Base-by-base conservation (phyloP, 2,888 invertebrate genomes). In the Antheraea assamensis region DNA sequence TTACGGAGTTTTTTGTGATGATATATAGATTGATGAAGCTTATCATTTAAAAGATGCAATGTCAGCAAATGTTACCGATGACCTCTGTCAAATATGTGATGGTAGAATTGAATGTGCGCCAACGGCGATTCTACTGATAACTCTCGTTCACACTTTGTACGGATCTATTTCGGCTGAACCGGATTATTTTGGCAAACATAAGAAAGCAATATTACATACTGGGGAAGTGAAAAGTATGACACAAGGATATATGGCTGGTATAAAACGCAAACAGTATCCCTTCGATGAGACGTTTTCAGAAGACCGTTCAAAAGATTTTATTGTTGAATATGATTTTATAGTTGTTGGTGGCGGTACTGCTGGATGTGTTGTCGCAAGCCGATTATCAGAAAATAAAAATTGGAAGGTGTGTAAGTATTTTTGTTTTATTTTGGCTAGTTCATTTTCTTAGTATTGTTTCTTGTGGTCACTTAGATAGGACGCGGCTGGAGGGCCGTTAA, bases 51-150 rank as follows among this genome's bases (percentile, higher is more conserved):
- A 92, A 85, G 83, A 92, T 91, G 92, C 91, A 85, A 94, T 94
- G 93, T 87, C 85, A 84, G 80, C 85, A 76, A 93, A 93, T 80
- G 81, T 88, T 71, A 92, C 93, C 75, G 90, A 92, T 75, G 93
- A 94, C 74, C 86, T 94, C 52, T 94, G 94, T 82, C 91, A 87
- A 78, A 85, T 92, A 80, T 94, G 94, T 86, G 94, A 94, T 75
- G 94, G 94, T 61, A 83, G 90, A 78, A 87, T 93, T 35, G 94
- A 94, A 78, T 94, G 94, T 76, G 94, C 94, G 0, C 94, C 94
- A 0, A 94, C 94, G 0, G 94, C 94, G 15, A 91, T 94, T 24
- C 90, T 94, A 0, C 85, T 94, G 0, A 92, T 94, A 61, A 88
- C 93, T 0, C 80, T 94, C 13, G 89, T 94, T 1, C 93, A 94